Conservation (phyloP, 2,888 invertebrate species). For the Falcaria lacertinaria region DNA sequence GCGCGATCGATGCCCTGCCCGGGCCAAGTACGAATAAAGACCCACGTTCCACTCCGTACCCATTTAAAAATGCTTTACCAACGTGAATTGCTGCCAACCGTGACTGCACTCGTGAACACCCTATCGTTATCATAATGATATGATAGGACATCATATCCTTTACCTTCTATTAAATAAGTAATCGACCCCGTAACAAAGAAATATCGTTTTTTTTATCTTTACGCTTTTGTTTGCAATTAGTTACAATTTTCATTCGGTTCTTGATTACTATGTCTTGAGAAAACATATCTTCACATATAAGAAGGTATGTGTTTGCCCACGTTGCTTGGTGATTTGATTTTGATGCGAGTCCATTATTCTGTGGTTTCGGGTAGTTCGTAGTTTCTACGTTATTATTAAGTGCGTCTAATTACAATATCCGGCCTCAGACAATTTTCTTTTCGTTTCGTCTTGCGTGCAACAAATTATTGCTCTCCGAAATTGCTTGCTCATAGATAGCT, state of each 20-base stretch:
- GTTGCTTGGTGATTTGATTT: conserved; percentile 25
- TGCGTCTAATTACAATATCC: conserved; percentile 48
- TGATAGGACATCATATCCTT: no score
- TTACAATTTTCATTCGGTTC: no score
- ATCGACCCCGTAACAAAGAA: conserved; percentile 4
- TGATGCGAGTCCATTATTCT: conserved; percentile 41
- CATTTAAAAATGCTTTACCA: conserved; percentile 40
- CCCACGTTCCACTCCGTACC: conserved; percentile 49
- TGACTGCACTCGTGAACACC: conserved; percentile 29
- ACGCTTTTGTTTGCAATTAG: no score
- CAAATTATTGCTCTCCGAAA: conserved; percentile 35
- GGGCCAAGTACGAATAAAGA: conserved; percentile 49
- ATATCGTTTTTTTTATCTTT: conserved; percentile 31
- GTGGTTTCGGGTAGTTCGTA: conserved; percentile 42
- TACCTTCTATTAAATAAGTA: not conserved
- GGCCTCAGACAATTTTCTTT: conserved; percentile 35
- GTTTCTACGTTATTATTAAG: conserved; percentile 30
- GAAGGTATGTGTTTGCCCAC: no score
- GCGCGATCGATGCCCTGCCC: conserved; percentile 70
- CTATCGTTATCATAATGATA: conserved; percentile 8
- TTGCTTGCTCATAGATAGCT: conserved; percentile 39
- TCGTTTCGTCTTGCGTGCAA: conserved; percentile 40
- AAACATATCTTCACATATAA: no score
- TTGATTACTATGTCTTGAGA: no score
- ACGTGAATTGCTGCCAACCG: conserved; percentile 31